phyloP scores from a whole-genome alignment of 2,113 vertebrate species.

The Anolis sagrei region DNA sequence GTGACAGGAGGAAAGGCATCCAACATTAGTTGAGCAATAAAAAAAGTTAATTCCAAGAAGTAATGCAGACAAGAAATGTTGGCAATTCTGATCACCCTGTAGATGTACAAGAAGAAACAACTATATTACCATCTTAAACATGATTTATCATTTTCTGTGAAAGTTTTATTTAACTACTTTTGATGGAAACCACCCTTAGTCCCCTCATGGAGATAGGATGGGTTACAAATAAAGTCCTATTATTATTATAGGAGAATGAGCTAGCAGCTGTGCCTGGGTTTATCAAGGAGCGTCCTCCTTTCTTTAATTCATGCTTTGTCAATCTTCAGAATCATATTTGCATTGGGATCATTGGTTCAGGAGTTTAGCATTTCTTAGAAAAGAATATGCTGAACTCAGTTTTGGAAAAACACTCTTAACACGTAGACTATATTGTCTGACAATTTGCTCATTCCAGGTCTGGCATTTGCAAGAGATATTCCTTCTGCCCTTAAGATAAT shows the following conservation, averaged over 20 bases:
- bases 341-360: background rate
- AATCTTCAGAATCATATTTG: background rate
- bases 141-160: background rate
- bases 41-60: too few species aligned
- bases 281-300: background rate
- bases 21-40: too few species aligned
- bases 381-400: fast-evolving
- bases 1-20: too few species aligned
- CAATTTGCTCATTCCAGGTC: constrained; percentile 14
- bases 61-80: too few species aligned
- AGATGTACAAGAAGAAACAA: background rate
- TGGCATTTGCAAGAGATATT: too few species aligned
- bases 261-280: background rate
- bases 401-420: constrained; percentile 25
- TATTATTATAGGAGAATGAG: background rate
- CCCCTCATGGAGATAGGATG: too few species aligned
- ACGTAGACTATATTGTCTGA: constrained; percentile 39
- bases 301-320: background rate
- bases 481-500: background rate
- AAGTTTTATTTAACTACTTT: background rate
- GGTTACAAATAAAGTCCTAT: too few species aligned
- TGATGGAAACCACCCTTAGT: too few species aligned
- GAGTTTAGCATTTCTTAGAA: constrained; percentile 31
- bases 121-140: background rate
- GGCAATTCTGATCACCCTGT: background rate